Percentiles rank a stretch among this genome's conserved stretches.
phyloP scores from a whole-genome alignment of 2,113 vertebrate species.

The Diadophis punctatus region DNA sequence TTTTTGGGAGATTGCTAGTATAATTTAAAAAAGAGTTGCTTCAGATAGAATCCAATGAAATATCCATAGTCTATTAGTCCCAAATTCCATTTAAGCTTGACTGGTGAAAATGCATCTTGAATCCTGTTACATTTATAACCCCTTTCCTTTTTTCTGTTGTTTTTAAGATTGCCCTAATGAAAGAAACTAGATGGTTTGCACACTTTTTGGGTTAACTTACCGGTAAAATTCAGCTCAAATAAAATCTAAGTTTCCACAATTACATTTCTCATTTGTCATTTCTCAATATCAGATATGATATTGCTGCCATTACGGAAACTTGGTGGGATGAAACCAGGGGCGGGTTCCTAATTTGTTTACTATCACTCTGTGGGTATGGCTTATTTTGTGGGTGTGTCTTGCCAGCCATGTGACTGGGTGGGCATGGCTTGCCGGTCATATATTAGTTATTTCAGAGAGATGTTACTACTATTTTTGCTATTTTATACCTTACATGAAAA shows the following conservation, averaged over 20 bases:
- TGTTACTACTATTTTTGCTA: too few relatives aligned
- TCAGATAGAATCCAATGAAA: background rate
- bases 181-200: background rate
- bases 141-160: background rate
- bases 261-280: background rate
- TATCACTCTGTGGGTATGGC: too few relatives aligned
- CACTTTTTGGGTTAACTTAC: background rate
- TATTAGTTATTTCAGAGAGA: too few relatives aligned
- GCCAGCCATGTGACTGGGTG: too few relatives aligned
- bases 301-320: too few relatives aligned
- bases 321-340: too few relatives aligned
- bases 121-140: background rate
- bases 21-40: background rate
- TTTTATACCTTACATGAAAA: too few relatives aligned
- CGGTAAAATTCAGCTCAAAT: background rate
- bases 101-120: background rate
- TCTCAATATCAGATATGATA: too few relatives aligned
- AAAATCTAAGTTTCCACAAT: background rate
- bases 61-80: background rate
- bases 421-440: too few relatives aligned
- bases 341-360: too few relatives aligned
- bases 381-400: too few relatives aligned
- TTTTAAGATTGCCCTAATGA: background rate
- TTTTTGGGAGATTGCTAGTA: background rate
- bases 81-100: background rate